Base-by-base conservation (phyloP, 2,888 invertebrate genomes). In the Phania funesta region DNA sequence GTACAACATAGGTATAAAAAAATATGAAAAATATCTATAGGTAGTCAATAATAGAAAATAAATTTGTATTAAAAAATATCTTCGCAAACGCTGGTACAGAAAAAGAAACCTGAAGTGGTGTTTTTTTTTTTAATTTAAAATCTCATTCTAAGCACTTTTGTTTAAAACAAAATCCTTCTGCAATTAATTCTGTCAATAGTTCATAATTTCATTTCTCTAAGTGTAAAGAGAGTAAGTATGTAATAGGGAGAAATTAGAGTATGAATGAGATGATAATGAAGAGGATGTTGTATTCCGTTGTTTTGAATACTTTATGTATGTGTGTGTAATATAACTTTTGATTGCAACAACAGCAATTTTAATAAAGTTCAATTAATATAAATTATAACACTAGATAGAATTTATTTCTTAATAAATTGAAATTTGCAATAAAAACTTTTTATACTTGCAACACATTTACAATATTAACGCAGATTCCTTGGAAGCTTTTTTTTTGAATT, bases 291-390 rank as follows among this genome's bases (percentile, higher is more conserved):
- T 67, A 71, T 41, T 56, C 32, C 62, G 56, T n/a, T 64, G 41
- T 24, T 65, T 50, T n/a, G n/a, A 32, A 22, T 65, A 50, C 32
- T 50, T n/a, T 35, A 13, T 48, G 48, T 41, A 0, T 56, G 13
- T 52, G 22, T 29, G 11, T 64, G 35, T 48, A 9, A 9, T 2
- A 13, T 9, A 35, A n/a, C 24, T 50, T 60, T 18, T 20, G 26
- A n/a, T 22, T 20, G n/a, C 20, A 67, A 44, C 50, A 62, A 22
- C 73, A 62, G 11, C 60, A 60, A 41, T 65, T 62, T 80, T 75
- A 84, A 85, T 85, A 75, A 84, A 84, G 64, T 85, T 84, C 71
- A 85, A 85, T 85, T 84, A 83, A 85, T 81, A 83, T 83, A 83
- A 85, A 85, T 84, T 84, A 80, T 71, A 67, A 46, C 65, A 74